phyloP scores from a whole-genome alignment of 2,113 vertebrate species.

The Lepidothrix coronata region DNA sequence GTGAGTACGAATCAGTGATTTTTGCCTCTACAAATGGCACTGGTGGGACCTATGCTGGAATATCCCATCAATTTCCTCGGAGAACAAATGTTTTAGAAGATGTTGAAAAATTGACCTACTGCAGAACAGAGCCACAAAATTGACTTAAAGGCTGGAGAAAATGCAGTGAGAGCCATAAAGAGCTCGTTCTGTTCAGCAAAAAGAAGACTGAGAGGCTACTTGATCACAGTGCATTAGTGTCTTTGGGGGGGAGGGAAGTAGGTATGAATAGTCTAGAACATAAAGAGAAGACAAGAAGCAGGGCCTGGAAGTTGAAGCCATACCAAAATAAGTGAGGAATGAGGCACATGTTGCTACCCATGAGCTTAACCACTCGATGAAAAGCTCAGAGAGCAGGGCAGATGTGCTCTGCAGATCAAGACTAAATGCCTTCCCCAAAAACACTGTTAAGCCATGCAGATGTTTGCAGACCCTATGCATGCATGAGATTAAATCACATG shows the following conservation, averaged over 20 bases:
- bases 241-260: rapidly evolving
- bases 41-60: not conserved
- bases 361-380: not conserved
- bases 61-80: not conserved
- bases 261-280: not conserved
- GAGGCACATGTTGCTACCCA: not conserved
- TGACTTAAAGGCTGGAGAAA: constrained; percentile 35
- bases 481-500: not conserved
- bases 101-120: constrained; percentile 33
- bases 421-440: not conserved
- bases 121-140: constrained; percentile 24
- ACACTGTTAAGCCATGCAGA: not conserved
- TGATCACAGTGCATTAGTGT: not conserved
- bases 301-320: not conserved
- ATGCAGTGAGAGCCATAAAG: constrained; percentile 15
- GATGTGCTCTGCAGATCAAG: not conserved
- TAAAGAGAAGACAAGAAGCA: not conserved
- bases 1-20: not conserved
- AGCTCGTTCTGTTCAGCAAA: not conserved
- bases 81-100: constrained; percentile 14
- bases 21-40: not conserved
- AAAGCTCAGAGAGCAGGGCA: not conserved
- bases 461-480: not conserved
- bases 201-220: not conserved
- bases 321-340: not conserved